Evolutionary conservation across 92 coral and sea anemone genomes (phyloP).

Genomic region (Muricea muricata): DNA sequence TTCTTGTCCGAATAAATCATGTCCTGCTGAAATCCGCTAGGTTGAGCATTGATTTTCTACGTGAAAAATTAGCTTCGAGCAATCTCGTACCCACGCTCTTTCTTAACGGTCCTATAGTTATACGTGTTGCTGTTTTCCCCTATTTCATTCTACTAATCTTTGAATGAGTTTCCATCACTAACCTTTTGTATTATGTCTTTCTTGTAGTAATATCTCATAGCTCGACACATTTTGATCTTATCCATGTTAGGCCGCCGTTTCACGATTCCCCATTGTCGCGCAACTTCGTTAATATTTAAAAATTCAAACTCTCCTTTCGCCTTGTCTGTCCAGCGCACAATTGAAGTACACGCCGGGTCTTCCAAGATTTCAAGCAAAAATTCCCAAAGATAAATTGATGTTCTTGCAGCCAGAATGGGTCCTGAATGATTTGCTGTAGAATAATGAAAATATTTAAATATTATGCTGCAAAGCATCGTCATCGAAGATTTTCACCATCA

Average conservation of each 20-base stretch:
- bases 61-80: too few relatives aligned
- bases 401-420: slow-evolving; percentile 49
- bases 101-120: too few relatives aligned
- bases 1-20: too few relatives aligned
- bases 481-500: too few relatives aligned
- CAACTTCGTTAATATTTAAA: slow-evolving; percentile 92
- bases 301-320: slow-evolving; percentile 91
- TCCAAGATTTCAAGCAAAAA: slow-evolving; percentile 90
- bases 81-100: too few relatives aligned
- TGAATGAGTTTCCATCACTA: neutral
- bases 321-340: slow-evolving; percentile 91
- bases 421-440: slow-evolving; percentile 8
- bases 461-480: neutral
- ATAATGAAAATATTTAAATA: neutral
- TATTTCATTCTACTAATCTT: too few relatives aligned
- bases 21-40: too few relatives aligned
- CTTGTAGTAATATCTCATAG: slow-evolving; percentile 19
- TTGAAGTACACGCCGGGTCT: slow-evolving; percentile 80
- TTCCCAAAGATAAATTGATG: slow-evolving; percentile 97
- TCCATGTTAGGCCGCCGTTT: slow-evolving; percentile 97
- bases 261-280: slow-evolving; percentile 93
- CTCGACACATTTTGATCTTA: slow-evolving; percentile 69
- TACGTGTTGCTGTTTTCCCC: too few relatives aligned
- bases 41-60: too few relatives aligned
- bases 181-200: slow-evolving; percentile 30